Percentiles rank a stretch among this genome's conserved stretches.
Evolutionary conservation across 2,113 vertebrate species (phyloP).

Genomic region (Pelobates fuscus): DNA sequence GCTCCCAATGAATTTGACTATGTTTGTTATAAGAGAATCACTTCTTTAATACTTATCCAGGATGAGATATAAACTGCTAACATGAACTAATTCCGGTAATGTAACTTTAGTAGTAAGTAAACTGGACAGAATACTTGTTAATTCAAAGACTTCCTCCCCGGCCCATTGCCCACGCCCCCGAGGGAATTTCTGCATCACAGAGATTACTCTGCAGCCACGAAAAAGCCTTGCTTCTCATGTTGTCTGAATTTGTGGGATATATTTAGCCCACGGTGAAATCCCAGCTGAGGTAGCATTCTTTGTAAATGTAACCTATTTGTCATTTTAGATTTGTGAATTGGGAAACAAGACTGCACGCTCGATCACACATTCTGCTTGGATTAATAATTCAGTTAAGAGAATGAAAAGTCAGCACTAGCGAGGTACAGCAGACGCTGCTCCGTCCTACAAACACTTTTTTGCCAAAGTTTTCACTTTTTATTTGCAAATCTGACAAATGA

Average conservation of each 20-base stretch:
- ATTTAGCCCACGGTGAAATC: slow-evolving; percentile 31
- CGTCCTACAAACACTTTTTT: not conserved
- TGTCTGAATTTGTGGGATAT: slow-evolving; percentile 32
- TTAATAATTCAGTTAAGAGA: slow-evolving; percentile 39
- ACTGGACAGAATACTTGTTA: not conserved
- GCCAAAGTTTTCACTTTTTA: not conserved
- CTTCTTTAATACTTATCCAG: too few species aligned
- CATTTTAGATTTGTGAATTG: slow-evolving; percentile 46
- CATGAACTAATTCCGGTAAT: not conserved
- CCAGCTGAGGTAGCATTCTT: slow-evolving; percentile 41
- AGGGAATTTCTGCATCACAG: slow-evolving; percentile 28
- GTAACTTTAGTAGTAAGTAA: not conserved
- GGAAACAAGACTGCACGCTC: slow-evolving; percentile 39
- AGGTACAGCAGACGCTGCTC: slow-evolving; percentile 21
- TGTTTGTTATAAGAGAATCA: too few species aligned
- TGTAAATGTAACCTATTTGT: slow-evolving; percentile 43
- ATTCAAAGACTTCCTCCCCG: slow-evolving; percentile 8
- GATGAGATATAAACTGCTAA: too few species aligned
- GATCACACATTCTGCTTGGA: slow-evolving; percentile 42
- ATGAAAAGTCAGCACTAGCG: slow-evolving; percentile 37
- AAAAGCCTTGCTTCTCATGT: slow-evolving; percentile 23
- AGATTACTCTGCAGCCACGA: slow-evolving; percentile 30
- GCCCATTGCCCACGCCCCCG: not conserved
- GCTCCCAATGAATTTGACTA: too few species aligned
- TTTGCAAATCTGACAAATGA: not conserved